A percentile compares a stretch with the other conserved stretches of the same genome.
Evolutionary conservation across 2,113 vertebrate genomes (phyloP).

Genomic region (Protobothrops flavoviridis): DNA sequence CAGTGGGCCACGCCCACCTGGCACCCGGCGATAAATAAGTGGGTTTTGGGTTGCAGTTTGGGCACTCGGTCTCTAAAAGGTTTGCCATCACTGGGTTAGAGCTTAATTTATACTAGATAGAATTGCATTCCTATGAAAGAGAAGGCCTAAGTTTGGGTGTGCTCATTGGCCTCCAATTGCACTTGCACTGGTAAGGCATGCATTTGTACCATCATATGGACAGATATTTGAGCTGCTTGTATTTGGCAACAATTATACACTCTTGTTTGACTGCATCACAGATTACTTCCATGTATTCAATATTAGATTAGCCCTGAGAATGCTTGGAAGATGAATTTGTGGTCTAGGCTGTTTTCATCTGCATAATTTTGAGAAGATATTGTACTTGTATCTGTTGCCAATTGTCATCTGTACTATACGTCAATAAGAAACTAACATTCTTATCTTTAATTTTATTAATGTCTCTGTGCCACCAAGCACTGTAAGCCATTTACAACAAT

Average conservation of each 20-base stretch:
- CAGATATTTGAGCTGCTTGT: not conserved
- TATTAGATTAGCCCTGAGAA: not conserved
- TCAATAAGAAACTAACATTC: not conserved
- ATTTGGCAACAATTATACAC: not conserved
- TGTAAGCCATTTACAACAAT: not conserved
- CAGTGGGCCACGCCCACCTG: too few relatives aligned
- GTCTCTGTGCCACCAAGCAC: not conserved
- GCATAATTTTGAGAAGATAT: not conserved
- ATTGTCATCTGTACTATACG: not conserved
- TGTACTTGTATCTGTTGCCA: not conserved
- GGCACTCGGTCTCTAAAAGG: too few relatives aligned
- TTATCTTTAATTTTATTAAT: not conserved
- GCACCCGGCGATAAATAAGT: too few relatives aligned
- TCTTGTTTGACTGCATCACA: not conserved
- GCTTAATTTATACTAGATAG: not conserved
- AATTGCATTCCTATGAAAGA: not conserved
- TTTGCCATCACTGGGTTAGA: not conserved
- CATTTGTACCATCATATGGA: not conserved
- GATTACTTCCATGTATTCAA: not conserved
- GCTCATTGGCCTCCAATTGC: not conserved
- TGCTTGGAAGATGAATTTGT: not conserved
- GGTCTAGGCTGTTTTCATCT: not conserved
- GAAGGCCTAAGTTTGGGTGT: not conserved
- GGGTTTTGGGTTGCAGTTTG: too few relatives aligned
- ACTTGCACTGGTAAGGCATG: not conserved